A percentile compares a stretch with the other conserved stretches of the same genome.
Conservation (phyloP, 2,113 vertebrate species). For the Sclerurus mexicanus region DNA sequence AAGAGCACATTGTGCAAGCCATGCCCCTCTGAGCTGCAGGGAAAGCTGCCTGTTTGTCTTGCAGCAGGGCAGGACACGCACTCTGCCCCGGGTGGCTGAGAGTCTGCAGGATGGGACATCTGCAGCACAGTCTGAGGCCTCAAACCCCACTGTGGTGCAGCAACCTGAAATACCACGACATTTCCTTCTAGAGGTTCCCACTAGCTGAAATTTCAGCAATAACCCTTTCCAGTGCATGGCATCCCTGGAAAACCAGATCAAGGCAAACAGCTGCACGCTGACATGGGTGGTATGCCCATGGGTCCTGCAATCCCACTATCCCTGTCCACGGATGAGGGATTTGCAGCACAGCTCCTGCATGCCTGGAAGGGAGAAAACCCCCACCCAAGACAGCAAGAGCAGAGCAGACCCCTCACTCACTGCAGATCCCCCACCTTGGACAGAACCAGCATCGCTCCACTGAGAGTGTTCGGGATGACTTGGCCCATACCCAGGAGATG, state of each 20-base stretch:
- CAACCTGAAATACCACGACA: not conserved
- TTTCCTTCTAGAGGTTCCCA: not conserved
- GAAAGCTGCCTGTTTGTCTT: not conserved
- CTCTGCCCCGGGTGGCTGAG: not conserved
- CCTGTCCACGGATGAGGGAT: accelerated
- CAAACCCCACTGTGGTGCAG: not conserved
- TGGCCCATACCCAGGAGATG: not conserved
- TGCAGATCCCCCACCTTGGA: not conserved
- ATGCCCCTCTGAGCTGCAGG: not conserved
- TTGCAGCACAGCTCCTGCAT: not conserved
- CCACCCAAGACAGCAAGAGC: not conserved
- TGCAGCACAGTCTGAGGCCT: not conserved
- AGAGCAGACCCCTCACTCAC: not conserved
- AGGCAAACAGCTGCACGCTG: not conserved
- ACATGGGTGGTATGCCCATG: accelerated
- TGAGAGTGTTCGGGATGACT: not conserved
- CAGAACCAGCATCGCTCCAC: not conserved
- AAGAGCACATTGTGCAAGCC: not conserved
- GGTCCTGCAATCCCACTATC: not conserved
- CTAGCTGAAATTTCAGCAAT: not conserved
- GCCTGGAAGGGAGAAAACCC: not conserved
- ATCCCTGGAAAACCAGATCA: not conserved
- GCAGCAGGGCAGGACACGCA: not conserved
- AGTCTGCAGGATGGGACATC: not conserved
- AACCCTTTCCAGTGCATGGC: not conserved